These are phyloP conservation scores for Dendrolimus houi DNA, from an alignment of 2,888 invertebrate species.

Conservation along the genomic window DNA sequence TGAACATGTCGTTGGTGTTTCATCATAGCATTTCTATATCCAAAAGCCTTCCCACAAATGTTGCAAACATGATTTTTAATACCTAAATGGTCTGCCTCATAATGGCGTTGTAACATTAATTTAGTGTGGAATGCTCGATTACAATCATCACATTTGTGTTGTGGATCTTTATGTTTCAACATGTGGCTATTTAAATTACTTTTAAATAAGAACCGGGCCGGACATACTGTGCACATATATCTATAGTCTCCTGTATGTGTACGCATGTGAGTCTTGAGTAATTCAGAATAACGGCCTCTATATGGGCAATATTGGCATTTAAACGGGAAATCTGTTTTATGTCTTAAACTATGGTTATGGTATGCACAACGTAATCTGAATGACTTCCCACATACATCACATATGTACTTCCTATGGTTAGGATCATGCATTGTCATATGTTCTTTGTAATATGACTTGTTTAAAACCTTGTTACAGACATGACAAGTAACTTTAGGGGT, in stretches of 20 bases:
- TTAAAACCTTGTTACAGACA: constrained; percentile 37
- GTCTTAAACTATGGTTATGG: constrained; percentile 39
- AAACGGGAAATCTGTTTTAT: constrained; percentile 42
- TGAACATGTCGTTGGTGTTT: constrained; percentile 48
- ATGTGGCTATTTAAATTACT: constrained; percentile 49
- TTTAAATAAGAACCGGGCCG: constrained; percentile 42
- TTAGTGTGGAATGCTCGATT: constrained; percentile 43
- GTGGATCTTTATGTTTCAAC: constrained; percentile 42
- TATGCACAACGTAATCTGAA: constrained; percentile 43
- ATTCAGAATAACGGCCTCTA: constrained; percentile 32
- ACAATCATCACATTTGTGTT: constrained; percentile 42
- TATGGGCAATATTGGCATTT: constrained; percentile 48
- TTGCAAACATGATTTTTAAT: constrained; percentile 49
- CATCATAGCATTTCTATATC: constrained; percentile 52
- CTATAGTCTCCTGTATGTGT: constrained; percentile 44
- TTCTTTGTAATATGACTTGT: constrained; percentile 39
- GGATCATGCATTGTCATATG: constrained; percentile 48
- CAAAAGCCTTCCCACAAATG: constrained; percentile 50
- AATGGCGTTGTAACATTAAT: constrained; percentile 34
- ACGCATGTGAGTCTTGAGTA: constrained; percentile 42
- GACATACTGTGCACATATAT: constrained; percentile 51
- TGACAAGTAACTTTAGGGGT: constrained; percentile 34
- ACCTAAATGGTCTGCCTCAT: constrained; percentile 45
- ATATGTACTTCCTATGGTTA: constrained; percentile 42
- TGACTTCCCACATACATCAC: constrained; percentile 49